Evolutionary conservation across 2,797 vertebrate species (phyloP).

Genomic region (Enteromius afrohamiltoni): DNA sequence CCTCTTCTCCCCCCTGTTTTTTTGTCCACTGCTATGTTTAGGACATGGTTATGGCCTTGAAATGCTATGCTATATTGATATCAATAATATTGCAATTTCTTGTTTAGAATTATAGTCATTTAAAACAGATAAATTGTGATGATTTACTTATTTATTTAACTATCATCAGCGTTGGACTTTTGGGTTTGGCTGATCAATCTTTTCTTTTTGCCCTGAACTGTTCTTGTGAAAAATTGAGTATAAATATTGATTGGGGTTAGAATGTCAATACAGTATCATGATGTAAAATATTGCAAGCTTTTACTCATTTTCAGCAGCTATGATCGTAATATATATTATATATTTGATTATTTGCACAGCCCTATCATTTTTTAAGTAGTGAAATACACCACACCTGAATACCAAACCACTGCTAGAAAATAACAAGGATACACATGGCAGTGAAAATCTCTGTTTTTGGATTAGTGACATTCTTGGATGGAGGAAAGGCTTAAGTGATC

Average conservation of each 20-base stretch:
- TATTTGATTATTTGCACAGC: not conserved
- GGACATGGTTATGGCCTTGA: no score
- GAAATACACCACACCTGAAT: conserved; percentile 14
- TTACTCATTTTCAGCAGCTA: not conserved
- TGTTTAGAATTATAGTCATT: not conserved
- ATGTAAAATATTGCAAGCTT: not conserved
- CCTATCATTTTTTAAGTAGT: conserved; percentile 16
- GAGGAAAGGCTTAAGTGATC: not conserved
- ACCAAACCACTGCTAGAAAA: conserved; percentile 19
- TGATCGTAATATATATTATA: not conserved
- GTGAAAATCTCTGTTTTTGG: not conserved
- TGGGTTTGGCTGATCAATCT: not conserved
- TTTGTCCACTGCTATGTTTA: not conserved
- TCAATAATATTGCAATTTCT: not conserved
- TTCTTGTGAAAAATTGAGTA: not conserved
- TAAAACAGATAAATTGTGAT: not conserved
- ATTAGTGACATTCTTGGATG: not conserved
- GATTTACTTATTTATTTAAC: not conserved
- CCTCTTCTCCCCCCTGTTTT: not conserved
- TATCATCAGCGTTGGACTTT: not conserved
- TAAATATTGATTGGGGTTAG: not conserved
- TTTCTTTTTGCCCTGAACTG: not conserved
- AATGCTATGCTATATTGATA: not conserved
- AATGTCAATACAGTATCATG: not conserved
- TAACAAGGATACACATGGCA: conserved; percentile 33